phyloP scores from a whole-genome alignment of 2,888 invertebrate species.

The Amblyjoppa proteus region DNA sequence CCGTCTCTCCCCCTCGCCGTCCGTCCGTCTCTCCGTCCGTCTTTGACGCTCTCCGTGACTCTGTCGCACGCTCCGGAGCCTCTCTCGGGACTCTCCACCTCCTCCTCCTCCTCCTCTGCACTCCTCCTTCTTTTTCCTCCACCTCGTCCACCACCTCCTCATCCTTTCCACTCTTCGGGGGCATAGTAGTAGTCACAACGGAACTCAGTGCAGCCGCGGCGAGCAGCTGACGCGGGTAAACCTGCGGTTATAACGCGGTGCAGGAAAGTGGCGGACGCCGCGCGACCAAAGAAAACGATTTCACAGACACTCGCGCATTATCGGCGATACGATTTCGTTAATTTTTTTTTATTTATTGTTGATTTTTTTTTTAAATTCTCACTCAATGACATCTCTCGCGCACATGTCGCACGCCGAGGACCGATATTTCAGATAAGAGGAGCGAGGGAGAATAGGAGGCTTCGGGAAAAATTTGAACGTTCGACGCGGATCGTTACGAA shows the following conservation, averaged over 20 bases:
- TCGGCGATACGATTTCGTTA: background rate
- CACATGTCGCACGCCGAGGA: background rate
- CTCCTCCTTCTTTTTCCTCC: conserved; percentile 64
- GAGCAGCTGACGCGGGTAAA: conserved; percentile 82
- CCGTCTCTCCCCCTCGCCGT: too few relatives aligned
- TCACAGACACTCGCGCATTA: background rate
- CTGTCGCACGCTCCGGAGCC: conserved; percentile 37
- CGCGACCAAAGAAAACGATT: conserved; percentile 32
- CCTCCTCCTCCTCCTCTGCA: conserved; percentile 51
- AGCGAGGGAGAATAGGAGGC: too few relatives aligned
- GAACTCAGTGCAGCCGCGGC: conserved; percentile 82
- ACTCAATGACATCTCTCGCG: background rate
- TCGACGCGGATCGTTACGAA: background rate
- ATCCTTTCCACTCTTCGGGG: conserved; percentile 70
- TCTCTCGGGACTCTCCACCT: conserved; percentile 55
- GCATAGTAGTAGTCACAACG: conserved; percentile 73
- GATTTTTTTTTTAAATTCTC: background rate
- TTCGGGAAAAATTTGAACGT: background rate
- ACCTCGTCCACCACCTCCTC: conserved; percentile 69
- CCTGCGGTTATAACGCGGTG: conserved; percentile 61
- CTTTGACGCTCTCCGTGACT: conserved; percentile 62
- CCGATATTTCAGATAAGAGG: background rate
- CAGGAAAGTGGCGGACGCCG: conserved; percentile 71
- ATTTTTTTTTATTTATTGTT: too few relatives aligned
- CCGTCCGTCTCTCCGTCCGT: conserved; percentile 42